A percentile compares a stretch with the other conserved stretches of the same genome.
Conservation (phyloP, 2,113 vertebrate genomes). For the Corythornis vintsioides region DNA sequence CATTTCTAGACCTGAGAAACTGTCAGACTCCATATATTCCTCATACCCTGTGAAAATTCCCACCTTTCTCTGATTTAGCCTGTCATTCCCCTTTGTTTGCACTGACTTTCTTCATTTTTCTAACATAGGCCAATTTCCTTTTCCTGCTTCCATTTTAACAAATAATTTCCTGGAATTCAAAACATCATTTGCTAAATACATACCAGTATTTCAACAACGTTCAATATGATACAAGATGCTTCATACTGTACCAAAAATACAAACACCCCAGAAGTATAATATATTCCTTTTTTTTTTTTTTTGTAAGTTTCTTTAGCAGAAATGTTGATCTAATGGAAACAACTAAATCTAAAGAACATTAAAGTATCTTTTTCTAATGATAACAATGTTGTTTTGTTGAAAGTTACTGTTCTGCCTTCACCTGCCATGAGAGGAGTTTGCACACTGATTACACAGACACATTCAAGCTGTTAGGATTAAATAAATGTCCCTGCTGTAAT, state of each 20-base stretch:
- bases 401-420: not conserved
- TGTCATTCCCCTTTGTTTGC: not conserved
- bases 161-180: conserved; percentile 58
- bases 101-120: conserved; percentile 8
- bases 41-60: not conserved
- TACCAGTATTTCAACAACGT: not conserved
- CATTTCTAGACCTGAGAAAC: not conserved
- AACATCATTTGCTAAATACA: not conserved
- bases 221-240: not conserved
- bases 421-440: not conserved
- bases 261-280: not conserved
- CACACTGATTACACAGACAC: not conserved
- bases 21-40: not conserved
- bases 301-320: not conserved
- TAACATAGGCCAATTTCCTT: conserved; percentile 19
- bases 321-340: not conserved
- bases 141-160: conserved; percentile 17
- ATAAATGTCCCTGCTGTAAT: not conserved
- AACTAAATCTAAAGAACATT: not conserved
- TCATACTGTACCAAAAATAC: not conserved
- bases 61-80: conserved; percentile 5
- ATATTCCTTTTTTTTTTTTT: not conserved
- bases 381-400: not conserved
- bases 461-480: not conserved
- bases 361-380: not conserved